Conservation (phyloP, 2,113 vertebrate species). For the Menura novaehollandiae region DNA sequence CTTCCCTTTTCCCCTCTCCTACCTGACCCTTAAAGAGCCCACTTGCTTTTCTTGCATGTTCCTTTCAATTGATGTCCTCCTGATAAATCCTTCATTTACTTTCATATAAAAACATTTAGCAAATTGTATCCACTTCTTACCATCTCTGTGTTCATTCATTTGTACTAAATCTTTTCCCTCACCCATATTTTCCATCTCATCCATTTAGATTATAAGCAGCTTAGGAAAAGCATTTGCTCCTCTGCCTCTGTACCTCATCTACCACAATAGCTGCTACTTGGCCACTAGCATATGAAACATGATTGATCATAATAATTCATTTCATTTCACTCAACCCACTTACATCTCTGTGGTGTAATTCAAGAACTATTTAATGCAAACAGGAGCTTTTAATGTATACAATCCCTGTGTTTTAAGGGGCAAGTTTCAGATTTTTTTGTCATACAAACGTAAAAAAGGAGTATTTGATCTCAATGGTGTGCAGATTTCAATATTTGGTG, state of each 20-base stretch:
- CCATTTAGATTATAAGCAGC: background rate
- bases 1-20: background rate
- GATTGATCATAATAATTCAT: conserved; percentile 17
- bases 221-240: background rate
- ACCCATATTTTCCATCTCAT: background rate
- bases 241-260: background rate
- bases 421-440: background rate
- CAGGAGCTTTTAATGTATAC: background rate
- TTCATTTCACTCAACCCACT: background rate
- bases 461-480: background rate
- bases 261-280: background rate
- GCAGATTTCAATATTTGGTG: background rate
- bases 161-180: background rate
- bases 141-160: background rate
- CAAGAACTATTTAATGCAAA: background rate
- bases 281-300: background rate
- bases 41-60: background rate
- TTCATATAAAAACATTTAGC: background rate
- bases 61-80: background rate
- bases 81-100: background rate
- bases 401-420: background rate
- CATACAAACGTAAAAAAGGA: background rate
- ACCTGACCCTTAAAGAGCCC: background rate
- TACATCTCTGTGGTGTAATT: background rate
- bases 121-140: background rate